Percentiles rank a stretch among this genome's conserved stretches.
These are phyloP conservation scores for Andrena hattorfiana DNA, from an alignment of 2,888 invertebrate species.

Conservation along the genomic window DNA sequence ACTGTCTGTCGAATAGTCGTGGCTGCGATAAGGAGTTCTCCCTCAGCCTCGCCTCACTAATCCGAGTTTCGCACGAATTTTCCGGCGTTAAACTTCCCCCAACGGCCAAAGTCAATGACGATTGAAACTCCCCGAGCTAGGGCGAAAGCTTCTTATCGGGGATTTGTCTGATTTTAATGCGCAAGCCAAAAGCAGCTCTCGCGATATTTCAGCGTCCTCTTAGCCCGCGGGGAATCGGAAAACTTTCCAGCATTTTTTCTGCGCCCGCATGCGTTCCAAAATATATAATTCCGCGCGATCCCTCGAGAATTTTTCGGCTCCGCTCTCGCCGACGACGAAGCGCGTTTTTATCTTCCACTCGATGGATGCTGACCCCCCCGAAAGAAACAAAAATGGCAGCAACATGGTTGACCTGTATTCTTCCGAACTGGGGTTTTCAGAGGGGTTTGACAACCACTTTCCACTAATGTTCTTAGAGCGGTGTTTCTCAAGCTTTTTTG, in stretches of 20 bases:
- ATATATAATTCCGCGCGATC: neutral
- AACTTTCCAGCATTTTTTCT: neutral
- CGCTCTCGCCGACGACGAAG: no score
- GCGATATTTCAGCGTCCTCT: constrained; percentile 59
- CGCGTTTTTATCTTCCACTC: no score
- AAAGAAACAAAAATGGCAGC: no score
- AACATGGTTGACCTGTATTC: no score
- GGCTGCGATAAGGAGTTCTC: constrained; percentile 59
- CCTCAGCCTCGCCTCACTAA: constrained; percentile 37
- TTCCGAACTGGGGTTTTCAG: no score
- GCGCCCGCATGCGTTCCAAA: no score
- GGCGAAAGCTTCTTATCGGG: constrained; percentile 66
- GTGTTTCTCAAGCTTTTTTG: no score
- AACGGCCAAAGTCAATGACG: constrained; percentile 66
- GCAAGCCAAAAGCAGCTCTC: constrained; percentile 44
- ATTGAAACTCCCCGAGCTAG: constrained; percentile 60
- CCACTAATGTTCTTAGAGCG: no score
- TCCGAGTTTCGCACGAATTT: constrained; percentile 64
- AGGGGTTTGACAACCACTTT: no score
- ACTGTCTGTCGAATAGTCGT: constrained; percentile 52
- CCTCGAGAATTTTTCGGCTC: no score
- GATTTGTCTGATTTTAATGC: constrained; percentile 69
- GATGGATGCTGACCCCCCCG: no score
- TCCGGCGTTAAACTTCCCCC: constrained; percentile 54
- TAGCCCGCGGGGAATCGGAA: constrained; percentile 9